Percentiles rank a stretch among this genome's conserved stretches.
These are phyloP conservation scores for Drosophila trapezifrons DNA, from an alignment of 1,140 invertebrate genomes.

Conservation along the genomic window DNA sequence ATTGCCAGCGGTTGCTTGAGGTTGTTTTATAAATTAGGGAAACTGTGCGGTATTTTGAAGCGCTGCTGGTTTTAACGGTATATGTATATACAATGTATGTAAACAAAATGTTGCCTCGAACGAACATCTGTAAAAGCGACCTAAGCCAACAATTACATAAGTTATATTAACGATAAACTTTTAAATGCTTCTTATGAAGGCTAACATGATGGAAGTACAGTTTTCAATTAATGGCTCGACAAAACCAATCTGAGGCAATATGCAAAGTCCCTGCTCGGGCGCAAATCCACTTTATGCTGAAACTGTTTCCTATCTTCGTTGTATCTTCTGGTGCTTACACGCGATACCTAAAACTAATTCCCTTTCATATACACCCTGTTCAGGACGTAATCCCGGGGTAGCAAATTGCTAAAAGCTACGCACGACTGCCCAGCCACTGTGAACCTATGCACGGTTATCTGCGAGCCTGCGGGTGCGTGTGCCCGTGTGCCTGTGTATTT, in stretches of 20 bases:
- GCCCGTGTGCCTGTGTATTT: slow-evolving; percentile 1
- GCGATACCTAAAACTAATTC: neutral
- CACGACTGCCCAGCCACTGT: slow-evolving; percentile 40
- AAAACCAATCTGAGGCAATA: neutral
- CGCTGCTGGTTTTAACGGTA: no score
- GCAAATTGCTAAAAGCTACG: slow-evolving; percentile 50
- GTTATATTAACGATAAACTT: no score
- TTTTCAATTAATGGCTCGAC: neutral
- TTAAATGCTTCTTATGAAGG: no score
- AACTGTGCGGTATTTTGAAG: no score
- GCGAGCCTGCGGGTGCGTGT: slow-evolving; percentile 20
- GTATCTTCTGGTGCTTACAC: neutral
- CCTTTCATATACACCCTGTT: slow-evolving; percentile 7
- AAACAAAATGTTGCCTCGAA: no score
- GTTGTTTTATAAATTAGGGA: neutral
- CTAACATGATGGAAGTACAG: neutral
- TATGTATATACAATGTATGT: no score
- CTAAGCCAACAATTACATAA: no score
- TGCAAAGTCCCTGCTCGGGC: neutral
- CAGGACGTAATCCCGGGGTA: slow-evolving; percentile 26
- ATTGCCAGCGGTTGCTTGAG: neutral
- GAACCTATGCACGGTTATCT: slow-evolving; percentile 20
- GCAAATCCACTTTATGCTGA: neutral
- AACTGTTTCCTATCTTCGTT: neutral
- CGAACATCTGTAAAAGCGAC: no score